phyloP scores from a whole-genome alignment of 2,797 vertebrate genomes.

The Leptoclinus maculatus region DNA sequence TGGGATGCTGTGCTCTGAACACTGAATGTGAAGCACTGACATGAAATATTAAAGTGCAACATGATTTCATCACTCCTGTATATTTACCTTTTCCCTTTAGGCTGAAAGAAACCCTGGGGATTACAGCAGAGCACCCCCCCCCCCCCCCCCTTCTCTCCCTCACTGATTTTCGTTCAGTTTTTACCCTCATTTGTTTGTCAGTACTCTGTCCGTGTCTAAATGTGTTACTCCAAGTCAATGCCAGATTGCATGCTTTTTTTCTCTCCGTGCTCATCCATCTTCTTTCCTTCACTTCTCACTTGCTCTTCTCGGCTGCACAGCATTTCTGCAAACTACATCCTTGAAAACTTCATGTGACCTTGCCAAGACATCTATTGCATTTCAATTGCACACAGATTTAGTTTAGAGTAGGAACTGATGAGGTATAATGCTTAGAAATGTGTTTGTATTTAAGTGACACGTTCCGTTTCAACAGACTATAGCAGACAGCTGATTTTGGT shows the following conservation, averaged over 20 bases:
- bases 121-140: not conserved
- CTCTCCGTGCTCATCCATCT: not conserved
- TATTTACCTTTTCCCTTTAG: constrained; percentile 28
- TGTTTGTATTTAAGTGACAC: not conserved
- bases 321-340: constrained; percentile 6
- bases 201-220: not conserved
- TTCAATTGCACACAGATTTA: not conserved
- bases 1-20: constrained; percentile 34
- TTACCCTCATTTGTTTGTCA: not conserved
- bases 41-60: constrained; percentile 61
- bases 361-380: not conserved
- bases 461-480: not conserved
- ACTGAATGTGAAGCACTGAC: constrained; percentile 44
- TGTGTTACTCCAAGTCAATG: not conserved
- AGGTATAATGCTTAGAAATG: not conserved
- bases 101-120: constrained; percentile 24
- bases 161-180: not conserved
- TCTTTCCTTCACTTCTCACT: not conserved
- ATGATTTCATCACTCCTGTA: constrained; percentile 50
- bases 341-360: constrained; percentile 20
- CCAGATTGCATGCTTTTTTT: not conserved
- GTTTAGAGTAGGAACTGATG: not conserved
- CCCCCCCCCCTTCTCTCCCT: not conserved
- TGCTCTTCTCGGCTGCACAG: not conserved
- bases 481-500: not conserved